Evolutionary conservation across 30 jellyfish, hydroid and myxozoan species (phyloP).

Genomic region (Phacellophora camtschatica): DNA sequence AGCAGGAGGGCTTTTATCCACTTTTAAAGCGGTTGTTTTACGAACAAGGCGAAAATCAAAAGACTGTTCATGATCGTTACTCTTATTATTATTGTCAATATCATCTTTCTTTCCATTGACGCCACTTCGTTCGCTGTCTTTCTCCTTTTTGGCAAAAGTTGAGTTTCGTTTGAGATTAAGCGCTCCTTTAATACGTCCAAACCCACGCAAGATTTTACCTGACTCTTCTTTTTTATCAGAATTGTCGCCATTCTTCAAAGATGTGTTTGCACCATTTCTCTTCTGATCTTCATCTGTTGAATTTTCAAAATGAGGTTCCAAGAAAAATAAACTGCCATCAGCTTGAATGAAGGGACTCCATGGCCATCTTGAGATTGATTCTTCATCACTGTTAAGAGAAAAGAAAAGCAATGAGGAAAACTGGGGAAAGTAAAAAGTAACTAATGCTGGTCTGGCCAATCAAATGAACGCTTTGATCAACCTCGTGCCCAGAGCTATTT

Average conservation of each 20-base stretch:
- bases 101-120: neutral
- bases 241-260: neutral
- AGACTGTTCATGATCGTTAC: neutral
- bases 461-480: neutral
- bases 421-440: neutral
- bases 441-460: neutral
- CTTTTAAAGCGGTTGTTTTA: slow-evolving; percentile 45
- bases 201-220: slow-evolving; percentile 38
- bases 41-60: slow-evolving; percentile 30
- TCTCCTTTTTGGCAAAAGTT: slow-evolving; percentile 65
- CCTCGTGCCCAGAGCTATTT: neutral
- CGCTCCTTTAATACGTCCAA: slow-evolving; percentile 72
- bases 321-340: slow-evolving; percentile 79
- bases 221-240: slow-evolving; percentile 42
- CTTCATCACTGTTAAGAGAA: slow-evolving; percentile 48
- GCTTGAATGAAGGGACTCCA: slow-evolving; percentile 80
- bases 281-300: slow-evolving; percentile 3
- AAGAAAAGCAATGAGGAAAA: neutral
- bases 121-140: slow-evolving; percentile 9
- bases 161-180: slow-evolving; percentile 49
- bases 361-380: slow-evolving; percentile 57
- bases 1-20: slow-evolving; percentile 30
- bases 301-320: slow-evolving; percentile 48
- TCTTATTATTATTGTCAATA: slow-evolving; percentile 5
- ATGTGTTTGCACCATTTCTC: neutral